These are phyloP conservation scores for Enteromius unitaeniatus DNA, from an alignment of 2,797 vertebrate species.

Conservation along the genomic window DNA sequence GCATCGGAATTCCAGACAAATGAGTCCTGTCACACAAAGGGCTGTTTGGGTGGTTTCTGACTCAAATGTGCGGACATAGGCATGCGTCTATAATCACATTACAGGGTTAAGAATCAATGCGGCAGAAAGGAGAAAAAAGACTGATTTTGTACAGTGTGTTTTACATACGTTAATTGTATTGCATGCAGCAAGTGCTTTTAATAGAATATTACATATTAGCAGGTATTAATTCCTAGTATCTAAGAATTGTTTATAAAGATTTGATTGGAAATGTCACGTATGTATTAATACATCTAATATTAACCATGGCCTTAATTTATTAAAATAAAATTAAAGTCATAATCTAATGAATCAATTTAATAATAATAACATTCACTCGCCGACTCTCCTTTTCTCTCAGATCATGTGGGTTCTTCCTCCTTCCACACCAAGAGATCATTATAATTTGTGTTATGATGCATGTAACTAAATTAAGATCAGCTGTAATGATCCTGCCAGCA, in stretches of 20 bases:
- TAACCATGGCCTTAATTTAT: neutral
- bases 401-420: neutral
- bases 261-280: neutral
- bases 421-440: neutral
- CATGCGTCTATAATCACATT: conserved; percentile 65
- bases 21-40: conserved; percentile 59
- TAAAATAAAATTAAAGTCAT: neutral
- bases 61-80: conserved; percentile 58
- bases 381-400: neutral
- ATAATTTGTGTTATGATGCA: conserved; percentile 41
- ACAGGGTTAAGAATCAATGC: conserved; percentile 57
- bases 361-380: neutral
- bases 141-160: neutral
- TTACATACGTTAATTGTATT: neutral
- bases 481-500: conserved; percentile 27
- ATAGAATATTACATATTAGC: neutral
- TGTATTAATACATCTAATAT: neutral
- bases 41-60: conserved; percentile 65
- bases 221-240: neutral
- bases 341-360: neutral
- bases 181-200: neutral
- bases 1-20: conserved; percentile 66
- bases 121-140: conserved; percentile 39
- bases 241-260: neutral
- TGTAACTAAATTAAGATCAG: conserved; percentile 46